A percentile compares a stretch with the other conserved stretches of the same genome.
phyloP scores from a whole-genome alignment of 2,797 vertebrate species.

The Chiloscyllium punctatum region DNA sequence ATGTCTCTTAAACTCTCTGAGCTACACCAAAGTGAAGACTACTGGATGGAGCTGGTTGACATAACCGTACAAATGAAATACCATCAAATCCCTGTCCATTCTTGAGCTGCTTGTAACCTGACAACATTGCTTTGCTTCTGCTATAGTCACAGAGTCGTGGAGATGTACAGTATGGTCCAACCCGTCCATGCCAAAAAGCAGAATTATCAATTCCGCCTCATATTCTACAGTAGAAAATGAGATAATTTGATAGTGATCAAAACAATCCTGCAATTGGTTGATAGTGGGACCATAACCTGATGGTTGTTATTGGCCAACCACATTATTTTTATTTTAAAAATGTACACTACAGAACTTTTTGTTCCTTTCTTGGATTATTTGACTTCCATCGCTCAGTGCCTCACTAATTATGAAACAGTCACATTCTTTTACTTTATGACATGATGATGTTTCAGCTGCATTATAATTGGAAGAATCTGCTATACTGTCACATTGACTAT shows the following conservation, averaged over 20 bases:
- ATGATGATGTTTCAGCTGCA: neutral
- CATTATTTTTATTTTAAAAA: neutral
- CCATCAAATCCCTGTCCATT: neutral
- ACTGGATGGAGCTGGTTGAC: neutral
- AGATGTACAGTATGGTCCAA: too few relatives aligned
- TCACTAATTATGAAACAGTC: neutral
- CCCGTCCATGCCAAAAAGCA: too few relatives aligned
- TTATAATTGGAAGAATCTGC: neutral
- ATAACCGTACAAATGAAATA: neutral
- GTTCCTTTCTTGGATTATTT: neutral
- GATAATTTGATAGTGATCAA: neutral
- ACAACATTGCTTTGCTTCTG: neutral
- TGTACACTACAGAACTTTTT: neutral
- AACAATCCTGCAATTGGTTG: neutral
- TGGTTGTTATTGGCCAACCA: neutral
- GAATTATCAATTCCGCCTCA: neutral
- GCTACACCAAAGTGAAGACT: neutral
- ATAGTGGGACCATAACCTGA: neutral
- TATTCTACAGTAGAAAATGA: neutral
- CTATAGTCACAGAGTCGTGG: neutral
- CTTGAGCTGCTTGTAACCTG: neutral
- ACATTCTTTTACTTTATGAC: neutral
- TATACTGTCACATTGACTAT: neutral
- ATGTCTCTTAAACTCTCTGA: neutral
- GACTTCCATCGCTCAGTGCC: neutral